Conservation (phyloP, 2,797 vertebrate genomes). For the Sphenopsis melanotis region DNA sequence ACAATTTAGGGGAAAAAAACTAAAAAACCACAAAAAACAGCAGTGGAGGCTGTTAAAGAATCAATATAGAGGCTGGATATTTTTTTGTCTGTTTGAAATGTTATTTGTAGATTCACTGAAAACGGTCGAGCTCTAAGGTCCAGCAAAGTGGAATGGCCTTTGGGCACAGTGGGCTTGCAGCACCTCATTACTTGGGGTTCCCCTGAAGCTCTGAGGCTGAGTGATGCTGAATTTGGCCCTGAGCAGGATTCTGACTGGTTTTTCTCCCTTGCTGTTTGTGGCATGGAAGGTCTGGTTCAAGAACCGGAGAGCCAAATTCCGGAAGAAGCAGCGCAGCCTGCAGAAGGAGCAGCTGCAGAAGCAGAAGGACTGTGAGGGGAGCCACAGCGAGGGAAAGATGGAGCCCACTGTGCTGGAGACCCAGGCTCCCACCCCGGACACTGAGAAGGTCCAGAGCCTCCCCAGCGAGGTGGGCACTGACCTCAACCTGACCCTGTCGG, state of each 20-base stretch:
- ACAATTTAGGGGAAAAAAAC: background rate
- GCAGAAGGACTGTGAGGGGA: conserved; percentile 88
- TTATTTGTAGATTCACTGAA: background rate
- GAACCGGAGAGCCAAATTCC: conserved; percentile 95
- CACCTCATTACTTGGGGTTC: background rate
- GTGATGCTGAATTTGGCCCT: background rate
- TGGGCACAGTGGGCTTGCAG: background rate
- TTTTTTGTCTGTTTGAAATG: background rate
- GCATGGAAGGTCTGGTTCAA: conserved; percentile 95
- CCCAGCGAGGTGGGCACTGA: conserved; percentile 81
- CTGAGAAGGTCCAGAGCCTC: conserved; percentile 73
- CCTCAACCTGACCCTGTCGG: conserved; percentile 90
- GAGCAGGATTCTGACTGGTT: background rate
- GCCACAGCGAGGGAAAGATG: conserved; percentile 79
- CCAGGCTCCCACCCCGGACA: conserved; percentile 73
- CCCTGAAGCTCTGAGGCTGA: background rate
- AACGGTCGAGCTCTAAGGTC: background rate
- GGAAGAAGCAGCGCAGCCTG: conserved; percentile 97
- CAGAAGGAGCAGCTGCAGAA: conserved; percentile 99
- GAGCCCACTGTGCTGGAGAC: conserved; percentile 76
- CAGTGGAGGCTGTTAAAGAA: background rate
- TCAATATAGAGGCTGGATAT: background rate
- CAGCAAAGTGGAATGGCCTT: background rate
- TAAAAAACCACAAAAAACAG: rapidly evolving
- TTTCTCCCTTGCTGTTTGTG: background rate